Conservation (phyloP, 2,888 invertebrate species). For the Rotaria magnacalcarata region DNA sequence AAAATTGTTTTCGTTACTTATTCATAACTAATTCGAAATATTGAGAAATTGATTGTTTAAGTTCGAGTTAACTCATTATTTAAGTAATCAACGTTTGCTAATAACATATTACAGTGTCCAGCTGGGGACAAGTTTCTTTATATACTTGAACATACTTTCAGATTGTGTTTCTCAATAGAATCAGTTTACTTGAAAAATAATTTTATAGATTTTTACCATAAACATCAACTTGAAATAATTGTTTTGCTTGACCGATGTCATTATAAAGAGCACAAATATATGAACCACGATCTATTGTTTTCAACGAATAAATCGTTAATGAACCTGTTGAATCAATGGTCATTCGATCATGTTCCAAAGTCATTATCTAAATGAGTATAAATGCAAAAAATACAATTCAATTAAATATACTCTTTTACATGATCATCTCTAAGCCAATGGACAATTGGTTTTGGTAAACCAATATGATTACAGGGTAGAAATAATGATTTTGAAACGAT, state of each 20-base stretch:
- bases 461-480: not conserved
- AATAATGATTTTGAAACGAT: not conserved
- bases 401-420: not conserved
- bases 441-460: not conserved
- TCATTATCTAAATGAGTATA: not conserved
- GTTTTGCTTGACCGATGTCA: slow-evolving; percentile 46
- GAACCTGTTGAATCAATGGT: not conserved
- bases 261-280: not conserved
- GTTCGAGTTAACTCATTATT: too few relatives aligned
- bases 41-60: too few relatives aligned
- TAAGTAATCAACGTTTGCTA: too few relatives aligned
- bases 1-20: too few relatives aligned
- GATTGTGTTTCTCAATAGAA: too few relatives aligned
- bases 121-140: too few relatives aligned
- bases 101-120: too few relatives aligned
- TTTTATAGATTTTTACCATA: slow-evolving; percentile 48
- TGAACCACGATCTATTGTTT: not conserved
- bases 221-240: slow-evolving; percentile 52
- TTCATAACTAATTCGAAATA: too few relatives aligned
- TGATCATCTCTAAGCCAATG: not conserved
- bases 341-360: not conserved
- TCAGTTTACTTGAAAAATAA: too few relatives aligned
- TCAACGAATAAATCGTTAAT: not conserved
- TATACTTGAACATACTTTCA: too few relatives aligned
- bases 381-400: not conserved